Conservation (phyloP, 2,888 invertebrate species). For the Ceraclea dissimilis region DNA sequence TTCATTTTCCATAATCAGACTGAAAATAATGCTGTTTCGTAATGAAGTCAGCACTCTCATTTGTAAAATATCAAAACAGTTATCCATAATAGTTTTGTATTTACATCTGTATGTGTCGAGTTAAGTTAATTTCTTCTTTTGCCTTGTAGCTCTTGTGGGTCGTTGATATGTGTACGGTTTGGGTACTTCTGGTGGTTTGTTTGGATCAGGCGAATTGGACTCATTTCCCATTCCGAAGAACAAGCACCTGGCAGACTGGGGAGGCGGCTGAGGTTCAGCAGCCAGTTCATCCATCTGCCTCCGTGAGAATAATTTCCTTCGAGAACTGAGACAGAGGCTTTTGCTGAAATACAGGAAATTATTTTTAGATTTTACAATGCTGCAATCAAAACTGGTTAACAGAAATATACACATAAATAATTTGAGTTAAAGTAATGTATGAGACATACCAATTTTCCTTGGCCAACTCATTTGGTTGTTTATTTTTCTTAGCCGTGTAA, state of each 20-base stretch:
- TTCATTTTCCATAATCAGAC: too few relatives aligned
- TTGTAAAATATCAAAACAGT: too few relatives aligned
- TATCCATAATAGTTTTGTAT: too few relatives aligned
- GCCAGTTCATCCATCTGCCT: slow-evolving; percentile 27
- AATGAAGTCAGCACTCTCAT: too few relatives aligned
- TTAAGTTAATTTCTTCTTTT: background rate
- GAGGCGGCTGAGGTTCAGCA: slow-evolving; percentile 32
- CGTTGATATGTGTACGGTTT: background rate
- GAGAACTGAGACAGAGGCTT: slow-evolving; percentile 32
- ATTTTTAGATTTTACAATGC: too few relatives aligned
- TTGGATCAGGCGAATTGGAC: background rate
- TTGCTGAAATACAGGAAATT: background rate
- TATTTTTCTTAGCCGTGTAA: slow-evolving; percentile 15
- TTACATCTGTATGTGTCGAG: too few relatives aligned
- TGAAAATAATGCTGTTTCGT: too few relatives aligned
- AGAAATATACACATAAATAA: slow-evolving; percentile 1
- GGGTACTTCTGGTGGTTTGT: slow-evolving; percentile 3
- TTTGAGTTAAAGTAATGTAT: too few relatives aligned
- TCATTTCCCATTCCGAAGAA: background rate
- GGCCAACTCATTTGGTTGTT: background rate
- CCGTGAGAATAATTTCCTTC: slow-evolving; percentile 44
- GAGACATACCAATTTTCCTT: slow-evolving; percentile 13
- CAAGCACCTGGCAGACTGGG: background rate
- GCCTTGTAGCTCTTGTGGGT: background rate
- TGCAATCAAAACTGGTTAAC: background rate